Evolutionary conservation across 1,140 invertebrate genomes (phyloP).

Genomic region (Nephila pilipes): DNA sequence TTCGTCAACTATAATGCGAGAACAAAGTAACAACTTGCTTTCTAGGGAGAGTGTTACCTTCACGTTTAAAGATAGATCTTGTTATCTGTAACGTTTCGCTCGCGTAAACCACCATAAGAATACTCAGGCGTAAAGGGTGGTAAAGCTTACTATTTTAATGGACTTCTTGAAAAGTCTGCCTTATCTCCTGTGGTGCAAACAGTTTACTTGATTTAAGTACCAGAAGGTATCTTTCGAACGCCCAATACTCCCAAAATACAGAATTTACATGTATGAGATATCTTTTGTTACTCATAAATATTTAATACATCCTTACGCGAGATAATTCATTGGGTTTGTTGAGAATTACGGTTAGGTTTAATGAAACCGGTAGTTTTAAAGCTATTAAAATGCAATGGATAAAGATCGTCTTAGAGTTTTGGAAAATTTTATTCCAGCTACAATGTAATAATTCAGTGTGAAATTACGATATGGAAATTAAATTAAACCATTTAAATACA

Average conservation of each 20-base stretch:
- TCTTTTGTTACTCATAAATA: not conserved
- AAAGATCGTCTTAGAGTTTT: not conserved
- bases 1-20: not conserved
- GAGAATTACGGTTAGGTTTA: not conserved
- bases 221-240: not conserved
- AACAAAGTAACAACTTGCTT: conserved; percentile 1
- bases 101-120: not conserved
- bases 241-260: not conserved
- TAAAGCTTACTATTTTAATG: conserved; percentile 35
- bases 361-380: not conserved
- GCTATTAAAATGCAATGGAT: not conserved
- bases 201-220: not conserved
- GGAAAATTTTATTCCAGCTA: not conserved
- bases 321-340: not conserved
- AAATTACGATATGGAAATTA: not conserved
- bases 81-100: not conserved
- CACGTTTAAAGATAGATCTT: not conserved
- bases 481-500: not conserved
- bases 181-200: conserved; percentile 14
- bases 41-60: not conserved
- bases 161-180: conserved; percentile 8
- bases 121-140: not conserved
- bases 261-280: not conserved
- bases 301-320: not conserved
- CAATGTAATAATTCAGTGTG: not conserved